Evolutionary conservation across 2,113 vertebrate species (phyloP).

Genomic region (Ursus arctos): DNA sequence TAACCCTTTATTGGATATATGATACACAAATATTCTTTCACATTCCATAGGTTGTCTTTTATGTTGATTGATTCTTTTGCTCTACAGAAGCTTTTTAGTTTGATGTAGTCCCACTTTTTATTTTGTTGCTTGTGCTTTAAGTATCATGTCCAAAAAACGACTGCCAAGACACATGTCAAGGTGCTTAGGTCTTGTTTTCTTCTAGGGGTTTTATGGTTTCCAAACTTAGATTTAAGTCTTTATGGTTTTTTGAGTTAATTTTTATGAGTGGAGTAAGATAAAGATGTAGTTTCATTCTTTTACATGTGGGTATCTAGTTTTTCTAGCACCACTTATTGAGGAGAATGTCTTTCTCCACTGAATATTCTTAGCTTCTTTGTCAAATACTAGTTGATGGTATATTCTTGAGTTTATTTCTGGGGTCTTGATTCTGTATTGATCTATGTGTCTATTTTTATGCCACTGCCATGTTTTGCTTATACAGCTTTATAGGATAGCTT

Average conservation of each 20-base stretch:
- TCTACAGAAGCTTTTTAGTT: neutral
- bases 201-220: neutral
- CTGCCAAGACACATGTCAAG: neutral
- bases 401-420: neutral
- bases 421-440: neutral
- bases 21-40: neutral
- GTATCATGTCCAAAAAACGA: neutral
- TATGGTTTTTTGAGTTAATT: neutral
- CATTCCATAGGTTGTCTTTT: neutral
- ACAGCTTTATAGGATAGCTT: neutral
- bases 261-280: neutral
- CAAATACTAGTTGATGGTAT: neutral
- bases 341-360: neutral
- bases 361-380: neutral
- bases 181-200: neutral
- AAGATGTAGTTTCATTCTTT: neutral
- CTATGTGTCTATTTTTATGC: neutral
- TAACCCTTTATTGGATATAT: neutral
- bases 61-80: neutral
- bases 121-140: neutral
- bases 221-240: neutral
- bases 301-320: neutral
- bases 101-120: neutral
- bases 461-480: neutral
- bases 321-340: neutral